Percentiles rank a stretch among this genome's conserved stretches.
phyloP scores from a whole-genome alignment of 2,888 invertebrate species.

The Aquatica leii region DNA sequence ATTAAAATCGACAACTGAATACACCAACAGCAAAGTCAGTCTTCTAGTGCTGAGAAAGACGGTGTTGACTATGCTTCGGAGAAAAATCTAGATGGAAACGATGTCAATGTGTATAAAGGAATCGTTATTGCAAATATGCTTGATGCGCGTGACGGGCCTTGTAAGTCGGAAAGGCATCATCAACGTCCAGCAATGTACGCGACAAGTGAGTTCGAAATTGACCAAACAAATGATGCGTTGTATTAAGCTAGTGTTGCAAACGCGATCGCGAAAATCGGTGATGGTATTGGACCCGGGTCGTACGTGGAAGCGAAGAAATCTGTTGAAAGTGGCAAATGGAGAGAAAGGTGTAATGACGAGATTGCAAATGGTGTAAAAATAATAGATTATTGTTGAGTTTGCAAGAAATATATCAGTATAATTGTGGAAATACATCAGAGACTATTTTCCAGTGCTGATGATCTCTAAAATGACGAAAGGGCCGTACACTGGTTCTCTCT shows the following conservation, averaged over 20 bases:
- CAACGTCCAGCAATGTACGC: constrained; percentile 3
- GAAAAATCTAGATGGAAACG: background rate
- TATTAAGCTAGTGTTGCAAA: constrained; percentile 6
- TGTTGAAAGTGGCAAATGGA: too few relatives aligned
- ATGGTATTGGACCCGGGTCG: background rate
- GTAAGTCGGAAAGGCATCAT: constrained; percentile 7
- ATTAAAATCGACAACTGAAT: background rate
- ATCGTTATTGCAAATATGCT: constrained; percentile 1
- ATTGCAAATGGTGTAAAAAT: too few relatives aligned
- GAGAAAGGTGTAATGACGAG: too few relatives aligned
- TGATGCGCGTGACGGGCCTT: constrained; percentile 4
- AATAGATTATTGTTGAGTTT: too few relatives aligned
- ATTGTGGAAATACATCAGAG: too few relatives aligned
- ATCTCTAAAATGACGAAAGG: too few relatives aligned
- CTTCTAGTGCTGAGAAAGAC: constrained; percentile 3
- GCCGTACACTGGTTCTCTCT: too few relatives aligned
- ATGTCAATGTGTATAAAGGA: background rate
- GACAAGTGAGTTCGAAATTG: constrained; percentile 3
- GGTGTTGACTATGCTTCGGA: background rate
- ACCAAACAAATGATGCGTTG: constrained; percentile 1
- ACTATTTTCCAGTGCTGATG: too few relatives aligned
- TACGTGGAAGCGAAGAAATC: too few relatives aligned
- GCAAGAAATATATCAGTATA: too few relatives aligned
- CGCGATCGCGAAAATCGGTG: constrained; percentile 1
- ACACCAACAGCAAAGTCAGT: background rate